Evolutionary conservation across 2,113 vertebrate genomes (phyloP), one percentile per base, ranked within the genome.

Genomic region (Cryptotis parvus): DNA sequence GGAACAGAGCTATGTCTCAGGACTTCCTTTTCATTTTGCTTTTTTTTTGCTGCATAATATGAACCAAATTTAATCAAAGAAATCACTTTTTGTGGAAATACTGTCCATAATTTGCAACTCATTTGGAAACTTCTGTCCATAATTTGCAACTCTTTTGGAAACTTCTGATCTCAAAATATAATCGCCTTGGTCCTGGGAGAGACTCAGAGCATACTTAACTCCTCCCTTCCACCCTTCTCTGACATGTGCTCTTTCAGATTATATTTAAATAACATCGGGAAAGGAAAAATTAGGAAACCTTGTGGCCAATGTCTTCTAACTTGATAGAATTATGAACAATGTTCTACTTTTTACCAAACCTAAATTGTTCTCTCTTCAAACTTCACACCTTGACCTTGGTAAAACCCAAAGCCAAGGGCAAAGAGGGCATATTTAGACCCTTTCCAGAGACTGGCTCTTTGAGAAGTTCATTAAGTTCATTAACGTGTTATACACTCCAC

Each of bases 1-100:
- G 84, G 94, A 93, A 77, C 72, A 88, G 92, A 95, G 93, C 79
- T 81, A 10, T 55, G 31, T 93, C 94, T 95, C 91, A 84, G 94
- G 91, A 91, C 77, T 95, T 96, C 75, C 35, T 87, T 95, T 92
- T 93, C 80, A 79, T 89, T 86, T 94, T 92, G 22, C 33, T 69
- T 93, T 58, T 49, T 58, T 95, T 95, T 74, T 92, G 73, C 84
- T 89, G 55, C 84, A 66, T 94, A 94, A 94, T 86, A 22, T 31
- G 63, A 96, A 89, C 76, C 76, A 76, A 94, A 92, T 94, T 94
- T 94, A 89, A 92, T 94, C 65, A 92, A 91, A 82, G 70, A 24
- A 88, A 93, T 93, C 58, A 73, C 61, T 93, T 93, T 94, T 92
- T 74, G 63, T 92, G 91, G 76, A 90, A 92, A 69, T 77, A 26